Conservation (phyloP, 2,797 vertebrate genomes). For the Hyperoplus immaculatus region DNA sequence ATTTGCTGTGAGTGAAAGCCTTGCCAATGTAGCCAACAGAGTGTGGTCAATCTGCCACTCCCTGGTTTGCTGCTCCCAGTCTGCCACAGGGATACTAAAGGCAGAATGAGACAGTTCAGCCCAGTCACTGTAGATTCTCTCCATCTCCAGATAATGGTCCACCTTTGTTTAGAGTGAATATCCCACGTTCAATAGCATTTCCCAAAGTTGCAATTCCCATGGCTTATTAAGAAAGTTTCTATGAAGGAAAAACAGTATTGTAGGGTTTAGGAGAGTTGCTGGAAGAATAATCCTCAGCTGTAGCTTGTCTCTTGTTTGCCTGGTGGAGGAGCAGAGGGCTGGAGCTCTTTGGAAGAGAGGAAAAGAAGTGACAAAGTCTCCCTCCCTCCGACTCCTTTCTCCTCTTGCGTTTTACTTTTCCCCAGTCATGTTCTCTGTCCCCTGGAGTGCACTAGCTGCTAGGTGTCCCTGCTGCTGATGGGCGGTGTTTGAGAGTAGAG, state of each 20-base stretch:
- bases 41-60: constrained; percentile 53
- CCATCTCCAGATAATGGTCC: constrained; percentile 29
- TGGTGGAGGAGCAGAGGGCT: constrained; percentile 29
- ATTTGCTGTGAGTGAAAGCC: constrained; percentile 30
- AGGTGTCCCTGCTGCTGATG: constrained; percentile 59
- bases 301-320: constrained; percentile 20
- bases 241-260: constrained; percentile 14
- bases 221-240: not conserved
- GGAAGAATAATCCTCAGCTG: constrained; percentile 29
- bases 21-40: constrained; percentile 21
- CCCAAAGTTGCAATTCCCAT: constrained; percentile 16
- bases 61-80: constrained; percentile 31
- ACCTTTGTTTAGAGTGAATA: constrained; percentile 6
- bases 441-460: constrained; percentile 59
- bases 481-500: constrained; percentile 49
- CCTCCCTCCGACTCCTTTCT: constrained; percentile 13
- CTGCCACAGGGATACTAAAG: constrained; percentile 25
- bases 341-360: constrained; percentile 3
- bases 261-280: not conserved
- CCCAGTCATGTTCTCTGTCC: constrained; percentile 51
- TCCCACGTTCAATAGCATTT: constrained; percentile 5
- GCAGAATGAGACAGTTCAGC: constrained; percentile 27
- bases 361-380: constrained; percentile 52
- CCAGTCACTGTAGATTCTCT: constrained; percentile 18
- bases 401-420: constrained; percentile 10